Base-by-base conservation (phyloP, 1,140 invertebrate species). In the Caenorhabditis briggsae region DNA sequence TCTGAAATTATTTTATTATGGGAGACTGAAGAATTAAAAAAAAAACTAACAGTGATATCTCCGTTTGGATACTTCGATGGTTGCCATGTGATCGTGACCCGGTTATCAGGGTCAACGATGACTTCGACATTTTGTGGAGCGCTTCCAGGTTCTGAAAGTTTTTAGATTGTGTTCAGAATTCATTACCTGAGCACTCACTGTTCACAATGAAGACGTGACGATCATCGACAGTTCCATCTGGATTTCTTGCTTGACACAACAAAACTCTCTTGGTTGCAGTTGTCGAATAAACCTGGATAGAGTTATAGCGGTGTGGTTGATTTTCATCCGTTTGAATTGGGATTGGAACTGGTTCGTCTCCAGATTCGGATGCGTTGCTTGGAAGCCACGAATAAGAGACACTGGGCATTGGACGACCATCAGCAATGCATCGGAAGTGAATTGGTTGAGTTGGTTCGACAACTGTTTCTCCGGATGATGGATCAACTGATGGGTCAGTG, bases 361-460 rank as follows among this genome's bases (percentile, higher is more conserved):
- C 90, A 82, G 88, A 89, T 65, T 92, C 89, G 14, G 56, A 78
- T 43, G 89, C 86, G 61, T 92, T 89, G 18, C 92, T 48, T 46
- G 91, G 89, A 48, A 92, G 87, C 91, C 91, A 92, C 12, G 89
- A 90, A 82, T 91, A 92, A 23, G 90, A 92, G n/a, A 92, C 88
- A 82, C 86, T 56, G 14, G 91, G 91, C 41, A 82, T 87, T 18
- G 91, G 91, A 50, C 91, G 89, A 12, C 91, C 91, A 18, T 91
- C 91, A 14, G 89, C 86, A 33, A 92, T 78, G 86, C 91, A 92
- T 82, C 89, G 89, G 88, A 92, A 92, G 25, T 88, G 85, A 83
- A 92, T 92, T 20, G 84, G 84, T 82, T 92, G 90, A 20, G 78
- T 82, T 12, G 91, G 91, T 25, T 92, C 90, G 12, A 92, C 90